Base-by-base conservation (phyloP, 92 coral and sea anemone species). In the Palythoa caribaeorum region DNA sequence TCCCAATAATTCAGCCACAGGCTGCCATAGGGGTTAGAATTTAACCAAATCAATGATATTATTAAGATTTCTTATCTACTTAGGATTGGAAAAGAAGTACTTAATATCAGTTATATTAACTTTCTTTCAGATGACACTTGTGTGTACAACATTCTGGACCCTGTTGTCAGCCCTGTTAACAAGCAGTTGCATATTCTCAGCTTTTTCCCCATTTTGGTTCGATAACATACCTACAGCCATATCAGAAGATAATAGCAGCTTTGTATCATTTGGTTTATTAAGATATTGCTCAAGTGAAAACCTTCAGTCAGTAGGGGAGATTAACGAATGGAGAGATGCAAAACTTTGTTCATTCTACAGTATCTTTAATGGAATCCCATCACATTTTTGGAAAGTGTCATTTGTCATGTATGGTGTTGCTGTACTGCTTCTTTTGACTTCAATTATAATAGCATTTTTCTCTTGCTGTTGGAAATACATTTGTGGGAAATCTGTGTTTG, bases 181-280 rank as follows among this genome's bases (percentile, higher is more conserved):
- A 20, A 76, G 76, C 14, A 78, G 91, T 2, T 89, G 93, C 57
- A 84, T 94, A 17, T 71, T 95, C 54, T 94, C 98, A 37, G 78
- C 94, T 0, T 92, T 95, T 80, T 95, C 98, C 9, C 96, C 98
- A 14, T 95, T 92, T 78, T 95, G 98, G 98, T 92, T 93, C 85
- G 98, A 95, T 59, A 88, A 91, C 79, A 71, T 88, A 7, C 94
- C 96, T 21, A 90, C 90, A 76, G 85, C 94, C 77, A 68, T 89
- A 28, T 90, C 92, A 21, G 37, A 91, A 40, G 89, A 90, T 74
- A 93, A 90, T 90, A 92, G 84, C 85, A 89, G 93, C 72, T 93
- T 95, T 78, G 84, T 87, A 39, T 90, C 98, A 15, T 95, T 95
- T 93, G 98, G 98, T 47, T 87, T 90, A 38, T 84, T 95, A 39